Base-by-base conservation (phyloP, 1,140 invertebrate species). In the Drosophila truncata region DNA sequence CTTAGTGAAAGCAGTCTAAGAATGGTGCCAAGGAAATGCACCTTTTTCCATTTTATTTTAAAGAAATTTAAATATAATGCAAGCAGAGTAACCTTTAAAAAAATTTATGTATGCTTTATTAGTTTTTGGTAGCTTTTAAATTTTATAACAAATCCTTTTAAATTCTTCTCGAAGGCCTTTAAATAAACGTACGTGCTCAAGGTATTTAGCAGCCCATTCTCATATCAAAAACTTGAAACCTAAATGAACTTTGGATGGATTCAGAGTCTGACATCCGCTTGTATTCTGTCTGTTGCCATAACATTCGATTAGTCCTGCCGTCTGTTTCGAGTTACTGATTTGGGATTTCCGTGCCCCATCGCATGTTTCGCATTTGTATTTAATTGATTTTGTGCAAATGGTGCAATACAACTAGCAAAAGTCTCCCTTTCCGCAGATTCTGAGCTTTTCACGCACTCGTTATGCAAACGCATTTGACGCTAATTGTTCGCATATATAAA, bases 371-470 rank as follows among this genome's bases (percentile, higher is more conserved):
- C 71, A 72, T 87, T 79, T 63, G 31, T 14, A 50, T 76, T 82
- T 59, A 87, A 80, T 87, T 86, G 80, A 86, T 82, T 86, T 83
- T 80, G 69, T 76, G 65, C 35, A 66, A 69, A 69, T 73, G 42
- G 11, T 42, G 49, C 37, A 60, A 69, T 42, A 69, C 47, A 47
- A 52, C 18, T 20, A 54, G 31, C 44, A 54, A 59, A 82, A 58
- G 55, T 46, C 35, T 41, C 54, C 52, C 71, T 44, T 27, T 20
- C 25, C 27, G 16, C 60, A 59, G 39, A 50, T 66, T 25, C 27
- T 29, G 23, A 47, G 64, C 80, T 57, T 69, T 55, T 42, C 44
- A 37, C 59, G 42, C 25, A 23, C 35, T 70, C 58, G 61, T 60
- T 66, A 62, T 65, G 49, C 25, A 55, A 71, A 65, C 61, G 55